Conservation (phyloP, 37 sponge, comb jelly and placozoan genomes). For the Cladorhizidae sp. region DNA sequence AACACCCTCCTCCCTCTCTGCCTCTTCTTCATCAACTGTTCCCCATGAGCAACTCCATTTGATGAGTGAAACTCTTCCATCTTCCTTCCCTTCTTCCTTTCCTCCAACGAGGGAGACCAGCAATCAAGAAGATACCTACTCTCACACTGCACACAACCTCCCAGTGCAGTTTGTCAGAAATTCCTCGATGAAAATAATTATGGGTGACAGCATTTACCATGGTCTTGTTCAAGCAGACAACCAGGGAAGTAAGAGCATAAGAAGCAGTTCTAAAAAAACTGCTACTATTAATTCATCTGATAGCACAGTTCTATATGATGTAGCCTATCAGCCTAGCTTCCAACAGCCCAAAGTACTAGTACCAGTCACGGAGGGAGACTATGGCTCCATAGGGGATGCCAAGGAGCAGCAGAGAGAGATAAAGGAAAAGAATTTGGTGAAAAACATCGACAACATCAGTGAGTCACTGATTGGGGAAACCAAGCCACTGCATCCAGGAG, state of each 20-base stretch:
- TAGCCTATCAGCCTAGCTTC: constrained; percentile 15
- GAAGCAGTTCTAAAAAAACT: too few species aligned
- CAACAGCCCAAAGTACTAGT: background rate
- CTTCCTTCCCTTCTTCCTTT: background rate
- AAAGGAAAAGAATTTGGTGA: too few species aligned
- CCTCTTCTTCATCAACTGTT: too few species aligned
- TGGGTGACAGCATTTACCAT: constrained; percentile 21
- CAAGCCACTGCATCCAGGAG: background rate
- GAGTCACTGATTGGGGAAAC: background rate
- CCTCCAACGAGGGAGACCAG: background rate
- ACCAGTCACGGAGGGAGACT: constrained; percentile 2
- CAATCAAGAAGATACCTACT: constrained; percentile 21
- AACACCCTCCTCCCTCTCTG: too few species aligned
- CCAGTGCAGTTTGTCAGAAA: constrained; percentile 16
- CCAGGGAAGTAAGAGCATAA: background rate
- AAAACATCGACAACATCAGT: too few species aligned
- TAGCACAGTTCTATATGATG: constrained; percentile 4
- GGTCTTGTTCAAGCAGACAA: constrained; percentile 15
- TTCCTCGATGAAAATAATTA: background rate
- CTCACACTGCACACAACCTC: constrained; percentile 44
- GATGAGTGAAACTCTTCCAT: background rate
- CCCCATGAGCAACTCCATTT: too few species aligned
- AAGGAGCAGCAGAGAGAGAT: background rate
- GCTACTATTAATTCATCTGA: background rate
- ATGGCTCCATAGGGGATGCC: background rate